Base-by-base conservation (phyloP, 2,797 vertebrate species). In the Propithecus deckenii region DNA sequence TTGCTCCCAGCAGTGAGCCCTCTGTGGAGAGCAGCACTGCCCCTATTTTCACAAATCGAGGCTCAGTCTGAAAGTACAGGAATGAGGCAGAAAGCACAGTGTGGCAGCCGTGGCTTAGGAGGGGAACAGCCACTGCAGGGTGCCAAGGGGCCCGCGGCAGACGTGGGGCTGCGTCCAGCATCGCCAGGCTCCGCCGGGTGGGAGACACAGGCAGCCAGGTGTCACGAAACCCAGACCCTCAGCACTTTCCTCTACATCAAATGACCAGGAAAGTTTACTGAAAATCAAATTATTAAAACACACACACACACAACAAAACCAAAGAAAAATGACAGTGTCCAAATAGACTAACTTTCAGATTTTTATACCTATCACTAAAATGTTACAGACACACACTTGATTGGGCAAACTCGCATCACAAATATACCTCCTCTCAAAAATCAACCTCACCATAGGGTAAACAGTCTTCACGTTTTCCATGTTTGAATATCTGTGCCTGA, bases 401-500 rank as follows among this genome's bases (percentile, higher is more conserved):
- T 48, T 55, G 1, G 13, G 22, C 32, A 84, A 43, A 86, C 23
- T 25, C 89, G 48, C 4, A n/a, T 7, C n/a, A 28, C 52, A 74
- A 61, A 80, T 10, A 89, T 10, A 65, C 5, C 30, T 2, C 50
- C 28, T 57, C 41, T 30, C 30, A 57, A 63, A 18, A 67, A 80
- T 57, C 17, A 96, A 25, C 98, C 99, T 97, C 98, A 99, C 99
- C 99, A 11, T 99, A 99, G 1, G 99, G 99, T 46, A 99, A 98
- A 95, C 99, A 99, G 95, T 99, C 99, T 89, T 99, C 99, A 91
- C 99, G 99, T 97, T 99, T 99, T 80, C 99, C 99, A 94, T 99
- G 99, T 97, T 99, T 99, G 97, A 99, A 99, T 97, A 99, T 99
- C 93, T 99, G 99, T 20, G 99, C 99, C 99, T 99, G 67, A 28